Evolutionary conservation across 1,140 invertebrate genomes (phyloP).

Genomic region (Batillaria attramentaria): DNA sequence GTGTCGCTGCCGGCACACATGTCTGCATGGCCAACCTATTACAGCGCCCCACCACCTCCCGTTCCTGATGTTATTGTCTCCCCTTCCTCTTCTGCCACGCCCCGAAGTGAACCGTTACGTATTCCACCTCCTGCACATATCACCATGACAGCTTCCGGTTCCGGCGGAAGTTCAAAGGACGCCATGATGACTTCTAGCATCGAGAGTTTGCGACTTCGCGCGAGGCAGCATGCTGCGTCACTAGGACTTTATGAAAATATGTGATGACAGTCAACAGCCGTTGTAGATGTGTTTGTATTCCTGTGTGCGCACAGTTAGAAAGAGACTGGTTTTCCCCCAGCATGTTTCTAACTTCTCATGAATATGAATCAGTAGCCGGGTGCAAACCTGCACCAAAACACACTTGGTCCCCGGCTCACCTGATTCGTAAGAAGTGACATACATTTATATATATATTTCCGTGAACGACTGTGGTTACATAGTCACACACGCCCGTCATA

Average conservation of each 20-base stretch:
- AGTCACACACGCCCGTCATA: no score
- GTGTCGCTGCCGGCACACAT: background rate
- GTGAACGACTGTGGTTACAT: no score
- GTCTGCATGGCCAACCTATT: constrained; percentile 9
- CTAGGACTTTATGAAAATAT: constrained; percentile 41
- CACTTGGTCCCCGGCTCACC: no score
- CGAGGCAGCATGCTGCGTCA: constrained; percentile 46
- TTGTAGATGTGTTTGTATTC: no score
- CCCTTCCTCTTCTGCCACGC: constrained; percentile 12
- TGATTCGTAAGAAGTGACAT: no score
- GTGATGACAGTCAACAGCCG: constrained; percentile 9
- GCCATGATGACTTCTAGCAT: constrained; percentile 49
- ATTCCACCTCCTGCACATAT: constrained; percentile 25
- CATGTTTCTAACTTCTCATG: no score
- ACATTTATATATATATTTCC: no score
- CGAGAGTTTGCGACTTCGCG: constrained; percentile 45
- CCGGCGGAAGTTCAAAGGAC: constrained; percentile 31
- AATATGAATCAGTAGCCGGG: no score
- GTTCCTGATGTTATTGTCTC: constrained; percentile 20
- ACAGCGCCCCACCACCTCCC: constrained; percentile 17
- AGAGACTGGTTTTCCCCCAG: no score
- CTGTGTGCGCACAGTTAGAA: no score
- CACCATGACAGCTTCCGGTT: constrained; percentile 25
- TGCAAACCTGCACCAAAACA: no score
- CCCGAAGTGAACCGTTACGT: background rate